Evolutionary conservation across 2,888 invertebrate species (phyloP).

Genomic region (Sisyra terminalis): DNA sequence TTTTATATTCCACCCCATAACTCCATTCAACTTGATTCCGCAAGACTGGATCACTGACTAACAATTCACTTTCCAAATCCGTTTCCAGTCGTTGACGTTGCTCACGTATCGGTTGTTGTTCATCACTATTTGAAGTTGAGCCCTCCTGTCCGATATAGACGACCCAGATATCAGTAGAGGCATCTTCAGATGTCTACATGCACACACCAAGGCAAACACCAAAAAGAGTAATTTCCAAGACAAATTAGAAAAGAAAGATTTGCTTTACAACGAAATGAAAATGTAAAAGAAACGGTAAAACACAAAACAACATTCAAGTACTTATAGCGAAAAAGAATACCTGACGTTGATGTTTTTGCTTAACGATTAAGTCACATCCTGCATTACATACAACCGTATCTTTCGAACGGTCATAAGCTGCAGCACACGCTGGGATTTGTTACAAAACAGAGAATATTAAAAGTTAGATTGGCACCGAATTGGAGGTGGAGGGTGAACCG

Average conservation of each 20-base stretch:
- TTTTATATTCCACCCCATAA: conserved; percentile 21
- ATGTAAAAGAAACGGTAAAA: not conserved
- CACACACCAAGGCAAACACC: not conserved
- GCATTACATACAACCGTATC: not conserved
- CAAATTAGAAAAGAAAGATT: not conserved
- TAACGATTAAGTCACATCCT: conserved; percentile 6
- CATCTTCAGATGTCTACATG: not conserved
- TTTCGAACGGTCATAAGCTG: conserved; percentile 5
- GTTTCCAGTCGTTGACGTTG: conserved; percentile 17
- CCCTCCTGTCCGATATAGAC: conserved; percentile 14
- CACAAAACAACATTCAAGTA: not conserved
- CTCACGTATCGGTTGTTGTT: conserved; percentile 11
- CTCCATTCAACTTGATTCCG: conserved; percentile 21
- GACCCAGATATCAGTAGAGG: conserved; percentile 15
- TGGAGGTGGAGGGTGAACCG: conserved; percentile 3
- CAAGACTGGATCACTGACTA: conserved; percentile 23
- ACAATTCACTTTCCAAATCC: conserved; percentile 19
- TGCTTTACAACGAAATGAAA: not conserved
- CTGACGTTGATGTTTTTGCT: conserved; percentile 1
- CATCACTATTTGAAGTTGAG: conserved; percentile 3
- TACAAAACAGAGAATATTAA: not conserved
- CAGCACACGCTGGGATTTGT: conserved; percentile 4
- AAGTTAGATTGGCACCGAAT: not conserved
- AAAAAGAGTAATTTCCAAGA: not conserved
- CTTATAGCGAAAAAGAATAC: not conserved